Evolutionary conservation across 2,113 vertebrate species (phyloP).

Genomic region (Illadopsis cleaveri): DNA sequence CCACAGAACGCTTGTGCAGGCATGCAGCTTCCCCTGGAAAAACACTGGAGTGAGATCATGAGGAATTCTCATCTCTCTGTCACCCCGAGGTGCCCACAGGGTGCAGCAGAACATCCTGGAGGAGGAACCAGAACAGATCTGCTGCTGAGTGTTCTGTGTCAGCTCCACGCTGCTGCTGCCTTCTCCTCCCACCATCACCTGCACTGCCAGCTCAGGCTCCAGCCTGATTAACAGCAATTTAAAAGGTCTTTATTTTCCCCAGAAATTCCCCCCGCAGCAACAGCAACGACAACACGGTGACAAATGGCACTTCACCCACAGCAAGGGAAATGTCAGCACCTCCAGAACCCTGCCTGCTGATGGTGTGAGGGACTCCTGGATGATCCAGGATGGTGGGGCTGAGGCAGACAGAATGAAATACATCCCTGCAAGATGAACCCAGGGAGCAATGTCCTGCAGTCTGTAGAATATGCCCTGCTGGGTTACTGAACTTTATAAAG

Average conservation of each 20-base stretch:
- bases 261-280: background rate
- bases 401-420: background rate
- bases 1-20: background rate
- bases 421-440: background rate
- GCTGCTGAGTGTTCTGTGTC: background rate
- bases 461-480: background rate
- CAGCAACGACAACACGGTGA: background rate
- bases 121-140: background rate
- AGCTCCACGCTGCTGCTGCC: background rate
- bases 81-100: background rate
- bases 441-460: background rate
- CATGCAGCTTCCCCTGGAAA: background rate
- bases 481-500: background rate
- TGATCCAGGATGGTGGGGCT: background rate
- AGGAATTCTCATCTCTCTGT: background rate
- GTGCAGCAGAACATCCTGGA: background rate
- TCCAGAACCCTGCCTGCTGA: background rate
- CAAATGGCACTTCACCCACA: background rate
- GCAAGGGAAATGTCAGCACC: background rate
- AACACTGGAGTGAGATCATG: background rate
- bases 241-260: background rate
- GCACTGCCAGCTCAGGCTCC: background rate
- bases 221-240: background rate
- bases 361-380: background rate
- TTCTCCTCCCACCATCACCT: background rate